A percentile compares a stretch with the other conserved stretches of the same genome.
phyloP scores from a whole-genome alignment of 2,888 invertebrate genomes.

The Metalampra italica region DNA sequence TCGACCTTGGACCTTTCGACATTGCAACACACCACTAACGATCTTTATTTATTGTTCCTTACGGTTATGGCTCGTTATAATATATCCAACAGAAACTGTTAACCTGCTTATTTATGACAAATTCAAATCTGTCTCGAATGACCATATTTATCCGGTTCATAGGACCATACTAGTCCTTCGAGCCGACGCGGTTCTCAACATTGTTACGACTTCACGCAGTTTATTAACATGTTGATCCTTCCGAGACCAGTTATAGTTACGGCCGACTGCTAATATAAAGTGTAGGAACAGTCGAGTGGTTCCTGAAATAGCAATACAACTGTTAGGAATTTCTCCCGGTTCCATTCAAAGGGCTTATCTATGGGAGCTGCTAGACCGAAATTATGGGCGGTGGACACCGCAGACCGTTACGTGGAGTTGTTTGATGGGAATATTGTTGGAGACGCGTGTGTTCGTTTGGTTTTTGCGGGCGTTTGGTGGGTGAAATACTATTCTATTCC shows the following conservation, averaged over 20 bases:
- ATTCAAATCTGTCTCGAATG: constrained; percentile 9
- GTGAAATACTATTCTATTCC: too few relatives aligned
- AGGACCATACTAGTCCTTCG: constrained; percentile 4
- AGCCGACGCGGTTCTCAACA: too few relatives aligned
- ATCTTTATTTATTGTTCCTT: too few relatives aligned
- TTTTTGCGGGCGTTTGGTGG: too few relatives aligned
- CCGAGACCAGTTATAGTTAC: constrained; percentile 15
- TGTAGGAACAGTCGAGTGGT: constrained; percentile 4
- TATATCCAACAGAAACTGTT: neutral
- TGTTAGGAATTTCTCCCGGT: constrained; percentile 43
- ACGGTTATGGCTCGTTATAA: too few relatives aligned
- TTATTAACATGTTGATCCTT: constrained; percentile 5
- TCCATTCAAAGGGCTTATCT: constrained; percentile 40
- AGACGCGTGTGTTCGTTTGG: too few relatives aligned
- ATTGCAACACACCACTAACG: too few relatives aligned
- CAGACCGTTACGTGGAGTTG: constrained; percentile 5
- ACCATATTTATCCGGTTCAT: constrained; percentile 5
- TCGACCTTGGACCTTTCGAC: too few relatives aligned
- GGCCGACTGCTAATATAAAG: constrained; percentile 13
- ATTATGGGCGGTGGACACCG: constrained; percentile 9
- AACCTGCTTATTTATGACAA: neutral
- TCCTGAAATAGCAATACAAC: constrained; percentile 39
- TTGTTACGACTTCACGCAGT: constrained; percentile 2
- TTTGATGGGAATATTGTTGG: constrained; percentile 7
- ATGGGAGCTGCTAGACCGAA: constrained; percentile 16